Conservation (phyloP, 2,888 invertebrate species). For the Dichetophora obliterata region DNA sequence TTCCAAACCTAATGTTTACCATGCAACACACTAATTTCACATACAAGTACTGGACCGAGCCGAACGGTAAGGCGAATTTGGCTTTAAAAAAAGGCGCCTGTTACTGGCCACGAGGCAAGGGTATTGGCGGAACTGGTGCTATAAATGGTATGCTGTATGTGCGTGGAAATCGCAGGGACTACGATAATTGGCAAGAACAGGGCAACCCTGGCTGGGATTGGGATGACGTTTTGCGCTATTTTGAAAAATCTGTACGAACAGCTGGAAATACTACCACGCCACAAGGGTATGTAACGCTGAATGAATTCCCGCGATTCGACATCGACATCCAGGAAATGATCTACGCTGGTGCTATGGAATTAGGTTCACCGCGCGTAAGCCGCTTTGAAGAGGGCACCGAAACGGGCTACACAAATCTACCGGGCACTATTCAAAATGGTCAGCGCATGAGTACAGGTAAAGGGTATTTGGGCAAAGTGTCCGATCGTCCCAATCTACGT, state of each 20-base stretch:
- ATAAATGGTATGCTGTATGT: constrained; percentile 78
- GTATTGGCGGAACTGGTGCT: constrained; percentile 76
- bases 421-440: constrained; percentile 74
- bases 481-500: constrained; percentile 73
- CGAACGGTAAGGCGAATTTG: constrained; percentile 53
- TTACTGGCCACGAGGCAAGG: constrained; percentile 74
- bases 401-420: constrained; percentile 71
- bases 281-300: constrained; percentile 69
- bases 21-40: constrained; percentile 56
- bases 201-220: constrained; percentile 80
- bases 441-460: constrained; percentile 81
- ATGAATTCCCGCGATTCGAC: constrained; percentile 59
- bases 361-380: constrained; percentile 67
- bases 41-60: constrained; percentile 62
- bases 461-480: constrained; percentile 75
- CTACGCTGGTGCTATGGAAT: constrained; percentile 69
- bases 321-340: constrained; percentile 59
- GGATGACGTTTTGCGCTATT: constrained; percentile 82
- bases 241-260: constrained; percentile 77
- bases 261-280: constrained; percentile 54
- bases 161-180: constrained; percentile 76
- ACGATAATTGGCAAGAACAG: constrained; percentile 74
- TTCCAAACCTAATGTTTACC: constrained; percentile 54
- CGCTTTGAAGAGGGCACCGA: constrained; percentile 68
- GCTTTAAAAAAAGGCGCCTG: constrained; percentile 62